Evolutionary conservation across 2,797 vertebrate genomes (phyloP), one percentile per base, ranked within the genome.

Genomic region (Heteromormyrus szaboi): DNA sequence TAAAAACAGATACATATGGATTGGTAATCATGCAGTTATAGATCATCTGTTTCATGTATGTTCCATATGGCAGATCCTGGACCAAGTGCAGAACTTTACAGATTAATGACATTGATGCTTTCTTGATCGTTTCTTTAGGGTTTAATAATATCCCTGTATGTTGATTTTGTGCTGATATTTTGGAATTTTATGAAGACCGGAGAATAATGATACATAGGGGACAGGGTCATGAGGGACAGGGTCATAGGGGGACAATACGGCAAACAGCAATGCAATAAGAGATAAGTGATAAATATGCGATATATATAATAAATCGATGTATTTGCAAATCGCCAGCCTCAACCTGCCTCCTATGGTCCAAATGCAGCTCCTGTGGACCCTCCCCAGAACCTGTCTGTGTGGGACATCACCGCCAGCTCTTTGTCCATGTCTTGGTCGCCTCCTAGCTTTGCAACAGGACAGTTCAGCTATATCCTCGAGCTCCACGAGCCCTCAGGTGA

Each of bases 331-430:
- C 1, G 2, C 5, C 37, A 81, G 17, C 8, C 17, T 41, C 37
- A 79, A 7, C 6, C 33, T 79, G 14, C 37, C 33, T 79, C 37
- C 14, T 46, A 3, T 41, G 76, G 41, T 81, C 41, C 17, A 8
- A 81, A 94, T 95, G 90, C 94, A 99, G 98, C 97, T 89, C 98
- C 98, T 89, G 98, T 99, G 93, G 98, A 97, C 91, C 93, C 97
- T 12, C 98, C 98, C 53, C 96, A 97, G 92, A 98, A 97, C 91
- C 88, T 98, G 53, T 11, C 93, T 41, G 92, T 95, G 44, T 91
- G 93, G 88, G 98, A 98, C 25, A 89, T 97, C 91, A 99, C 97
- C 17, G 97, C 97, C 46, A 97, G 96, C 87, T 97, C 96, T 0
- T 95, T 99, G 90, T 95, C 94, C n/a, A 92, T 98, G 90, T 95